A percentile compares a stretch with the other conserved stretches of the same genome.
These are phyloP conservation scores for Plotosus lineatus DNA, from an alignment of 2,113 vertebrate genomes.

Conservation along the genomic window DNA sequence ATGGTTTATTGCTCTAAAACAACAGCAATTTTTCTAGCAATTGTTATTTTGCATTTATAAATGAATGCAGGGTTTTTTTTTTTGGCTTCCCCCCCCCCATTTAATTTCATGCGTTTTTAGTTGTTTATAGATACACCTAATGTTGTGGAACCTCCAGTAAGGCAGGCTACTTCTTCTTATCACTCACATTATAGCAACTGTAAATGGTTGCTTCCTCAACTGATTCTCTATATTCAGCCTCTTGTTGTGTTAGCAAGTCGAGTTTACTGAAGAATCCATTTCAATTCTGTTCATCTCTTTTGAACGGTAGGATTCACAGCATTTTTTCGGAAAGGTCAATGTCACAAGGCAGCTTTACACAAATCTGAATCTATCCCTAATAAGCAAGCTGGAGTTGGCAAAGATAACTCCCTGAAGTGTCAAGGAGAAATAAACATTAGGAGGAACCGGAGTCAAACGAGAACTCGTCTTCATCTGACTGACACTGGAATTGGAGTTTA, in stretches of 20 bases:
- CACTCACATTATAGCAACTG: slow-evolving; percentile 1
- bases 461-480: background rate
- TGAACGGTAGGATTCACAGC: too few species aligned
- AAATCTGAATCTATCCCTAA: background rate
- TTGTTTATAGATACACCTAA: background rate
- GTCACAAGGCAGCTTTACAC: background rate
- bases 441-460: background rate
- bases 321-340: background rate
- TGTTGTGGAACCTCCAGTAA: background rate
- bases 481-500: background rate
- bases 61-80: background rate
- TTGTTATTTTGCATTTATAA: background rate
- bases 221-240: too few species aligned
- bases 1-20: background rate
- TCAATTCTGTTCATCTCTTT: background rate
- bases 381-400: background rate
- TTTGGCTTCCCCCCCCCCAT: too few species aligned
- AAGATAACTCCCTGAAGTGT: background rate
- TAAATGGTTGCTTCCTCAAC: background rate
- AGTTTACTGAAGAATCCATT: background rate
- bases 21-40: background rate
- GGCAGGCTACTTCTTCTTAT: background rate
- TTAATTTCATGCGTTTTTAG: background rate
- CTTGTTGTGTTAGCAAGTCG: background rate
- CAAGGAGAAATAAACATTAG: background rate